A percentile compares a stretch with the other conserved stretches of the same genome.
phyloP scores from a whole-genome alignment of 2,888 invertebrate genomes.

The Laspeyria flexula region DNA sequence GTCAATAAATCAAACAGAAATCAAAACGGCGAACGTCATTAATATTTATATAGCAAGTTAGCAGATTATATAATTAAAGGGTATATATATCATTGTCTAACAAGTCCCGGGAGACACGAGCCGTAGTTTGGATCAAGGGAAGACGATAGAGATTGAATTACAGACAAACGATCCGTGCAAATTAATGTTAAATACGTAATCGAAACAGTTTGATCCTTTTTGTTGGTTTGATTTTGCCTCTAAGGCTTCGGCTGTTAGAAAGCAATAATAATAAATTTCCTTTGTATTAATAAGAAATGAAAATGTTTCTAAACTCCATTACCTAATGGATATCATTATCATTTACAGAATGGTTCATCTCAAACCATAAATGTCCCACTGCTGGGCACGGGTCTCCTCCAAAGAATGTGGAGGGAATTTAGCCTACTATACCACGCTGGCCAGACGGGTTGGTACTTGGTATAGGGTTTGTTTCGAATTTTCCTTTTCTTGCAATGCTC shows the following conservation, averaged over 20 bases:
- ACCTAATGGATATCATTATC: too few relatives aligned
- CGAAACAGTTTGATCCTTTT: not conserved
- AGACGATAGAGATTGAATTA: constrained; percentile 18
- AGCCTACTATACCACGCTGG: too few relatives aligned
- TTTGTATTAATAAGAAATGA: too few relatives aligned
- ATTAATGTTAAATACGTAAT: constrained; percentile 7
- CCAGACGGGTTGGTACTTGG: too few relatives aligned
- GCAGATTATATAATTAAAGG: constrained; percentile 43
- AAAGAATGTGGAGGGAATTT: too few relatives aligned
- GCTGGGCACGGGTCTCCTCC: too few relatives aligned
- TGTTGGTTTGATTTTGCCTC: not conserved
- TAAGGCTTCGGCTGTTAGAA: not conserved
- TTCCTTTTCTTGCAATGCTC: too few relatives aligned
- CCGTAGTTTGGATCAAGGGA: constrained; percentile 7
- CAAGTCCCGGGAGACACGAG: constrained; percentile 33
- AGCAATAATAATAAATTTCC: too few relatives aligned
- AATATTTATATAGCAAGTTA: constrained; percentile 55
- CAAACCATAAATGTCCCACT: too few relatives aligned
- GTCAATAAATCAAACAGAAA: constrained; percentile 38
- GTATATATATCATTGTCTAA: constrained; percentile 31
- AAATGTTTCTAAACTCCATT: too few relatives aligned
- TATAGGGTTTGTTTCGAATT: too few relatives aligned
- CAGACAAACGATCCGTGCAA: constrained; percentile 9
- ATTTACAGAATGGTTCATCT: too few relatives aligned
- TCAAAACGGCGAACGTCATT: constrained; percentile 43